Percentiles rank a stretch among this genome's conserved stretches.
Conservation (phyloP, 2,797 vertebrate genomes). For the Pseudotriccus pelzelni region DNA sequence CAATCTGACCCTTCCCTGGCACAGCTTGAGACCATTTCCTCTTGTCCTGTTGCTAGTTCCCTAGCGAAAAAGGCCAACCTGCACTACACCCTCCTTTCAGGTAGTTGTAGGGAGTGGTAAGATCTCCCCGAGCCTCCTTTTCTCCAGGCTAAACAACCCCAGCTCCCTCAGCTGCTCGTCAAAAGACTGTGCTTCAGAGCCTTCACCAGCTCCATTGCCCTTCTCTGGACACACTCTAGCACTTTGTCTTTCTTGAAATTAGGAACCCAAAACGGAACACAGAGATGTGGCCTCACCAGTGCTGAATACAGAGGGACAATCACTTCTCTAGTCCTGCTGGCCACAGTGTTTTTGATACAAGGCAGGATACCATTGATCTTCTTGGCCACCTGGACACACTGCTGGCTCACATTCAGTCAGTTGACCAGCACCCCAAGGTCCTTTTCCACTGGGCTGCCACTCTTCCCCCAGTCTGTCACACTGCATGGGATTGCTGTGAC, state of each 20-base stretch:
- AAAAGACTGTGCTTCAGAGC: neutral
- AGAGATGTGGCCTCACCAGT: fast-evolving
- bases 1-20: neutral
- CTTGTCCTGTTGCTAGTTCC: neutral
- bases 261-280: fast-evolving
- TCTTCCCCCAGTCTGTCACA: fast-evolving
- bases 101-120: neutral
- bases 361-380: neutral
- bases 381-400: neutral
- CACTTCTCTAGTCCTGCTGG: fast-evolving
- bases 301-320: fast-evolving
- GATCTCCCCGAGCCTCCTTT: neutral
- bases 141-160: neutral
- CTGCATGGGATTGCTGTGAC: neutral
- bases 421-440: neutral
- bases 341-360: fast-evolving
- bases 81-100: neutral
- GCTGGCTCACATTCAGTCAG: neutral
- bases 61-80: neutral
- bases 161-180: neutral
- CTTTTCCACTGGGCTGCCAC: fast-evolving
- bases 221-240: fast-evolving
- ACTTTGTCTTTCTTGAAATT: neutral
- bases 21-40: neutral
- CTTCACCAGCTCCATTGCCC: fast-evolving